Base-by-base conservation (phyloP, 2,888 invertebrate species). In the Plagodis dolabraria region DNA sequence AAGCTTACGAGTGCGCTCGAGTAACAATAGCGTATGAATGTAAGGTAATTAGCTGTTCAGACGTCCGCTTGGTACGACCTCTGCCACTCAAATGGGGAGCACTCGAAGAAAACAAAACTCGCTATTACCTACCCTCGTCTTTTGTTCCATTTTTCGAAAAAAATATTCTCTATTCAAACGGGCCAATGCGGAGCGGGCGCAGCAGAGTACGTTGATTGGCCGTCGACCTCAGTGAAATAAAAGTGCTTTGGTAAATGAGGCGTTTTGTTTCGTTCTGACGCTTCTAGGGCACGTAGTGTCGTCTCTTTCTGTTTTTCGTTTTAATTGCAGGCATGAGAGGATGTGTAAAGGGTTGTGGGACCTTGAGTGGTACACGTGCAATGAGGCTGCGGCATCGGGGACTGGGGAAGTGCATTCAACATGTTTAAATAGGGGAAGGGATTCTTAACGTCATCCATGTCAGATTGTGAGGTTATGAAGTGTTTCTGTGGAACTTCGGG, bases 161-260 rank as follows among this genome's bases (percentile, higher is more conserved):
- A 87, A 87, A 85, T 82, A 80, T 80, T 89, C 86, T 87, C 88
- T 86, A 87, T 92, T 89, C 89, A 89, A 89, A 88, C 81, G 83
- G 89, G 88, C 92, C 92, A 91, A 92, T 92, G 91, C 82, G 85
- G 82, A 84, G 85, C 89, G 82, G 82, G 86, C 78, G 82, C 82
- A 80, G 83, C 76, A 82, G 83, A 81, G 86, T 85, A 83, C 89
- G 91, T 90, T 92, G 92, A 92, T 92, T 92, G 92, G 92, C 92
- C 89, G 89, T 87, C 89, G 85, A 89, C 90, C 89, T 90, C 85
- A 87, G 89, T 85, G 89, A 90, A 90, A 91, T 90, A 91, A 90
- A 92, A 92, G 91, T 89, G 85, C 91, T 89, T 82, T 80, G 82
- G 83, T 86, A 92, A 91, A 92, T 91, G 91, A 90, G 89, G 79